phyloP scores from a whole-genome alignment of 2,113 vertebrate genomes.

The Ictidomys tridecemlineatus region DNA sequence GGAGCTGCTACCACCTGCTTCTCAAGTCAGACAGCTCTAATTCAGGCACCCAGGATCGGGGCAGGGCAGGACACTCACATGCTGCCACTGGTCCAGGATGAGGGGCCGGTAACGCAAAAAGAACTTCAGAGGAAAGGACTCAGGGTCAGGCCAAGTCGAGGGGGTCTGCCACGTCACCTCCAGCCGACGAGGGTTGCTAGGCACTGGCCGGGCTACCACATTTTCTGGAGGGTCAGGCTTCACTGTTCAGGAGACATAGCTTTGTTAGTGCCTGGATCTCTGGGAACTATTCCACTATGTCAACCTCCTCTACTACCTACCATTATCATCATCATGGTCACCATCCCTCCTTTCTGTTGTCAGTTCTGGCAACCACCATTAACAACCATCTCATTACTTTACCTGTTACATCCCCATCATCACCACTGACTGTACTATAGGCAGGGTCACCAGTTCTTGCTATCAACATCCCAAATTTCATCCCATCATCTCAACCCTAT shows the following conservation, averaged over 20 bases:
- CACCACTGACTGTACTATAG: rapidly evolving
- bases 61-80: constrained; percentile 89
- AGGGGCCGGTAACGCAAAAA: constrained; percentile 97
- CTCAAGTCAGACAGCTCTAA: not conserved
- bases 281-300: not conserved
- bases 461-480: not conserved
- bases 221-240: constrained; percentile 98
- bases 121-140: constrained; percentile 97
- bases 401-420: not conserved
- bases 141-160: constrained; percentile 95
- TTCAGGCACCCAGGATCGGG: not conserved
- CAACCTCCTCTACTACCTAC: not conserved
- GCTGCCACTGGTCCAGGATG: constrained; percentile 97
- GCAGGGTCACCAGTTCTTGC: not conserved
- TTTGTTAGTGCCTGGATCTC: constrained; percentile 31
- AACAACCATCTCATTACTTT: not conserved
- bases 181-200: constrained; percentile 92
- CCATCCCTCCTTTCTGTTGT: not conserved
- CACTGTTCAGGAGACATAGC: constrained; percentile 87
- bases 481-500: not conserved
- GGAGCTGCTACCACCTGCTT: not conserved
- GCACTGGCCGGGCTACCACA: constrained; percentile 93
- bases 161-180: constrained; percentile 97
- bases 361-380: not conserved
- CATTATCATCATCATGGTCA: not conserved